A percentile compares a stretch with the other conserved stretches of the same genome.
Evolutionary conservation across 2,797 vertebrate genomes (phyloP).

Genomic region (Mus minutoides): DNA sequence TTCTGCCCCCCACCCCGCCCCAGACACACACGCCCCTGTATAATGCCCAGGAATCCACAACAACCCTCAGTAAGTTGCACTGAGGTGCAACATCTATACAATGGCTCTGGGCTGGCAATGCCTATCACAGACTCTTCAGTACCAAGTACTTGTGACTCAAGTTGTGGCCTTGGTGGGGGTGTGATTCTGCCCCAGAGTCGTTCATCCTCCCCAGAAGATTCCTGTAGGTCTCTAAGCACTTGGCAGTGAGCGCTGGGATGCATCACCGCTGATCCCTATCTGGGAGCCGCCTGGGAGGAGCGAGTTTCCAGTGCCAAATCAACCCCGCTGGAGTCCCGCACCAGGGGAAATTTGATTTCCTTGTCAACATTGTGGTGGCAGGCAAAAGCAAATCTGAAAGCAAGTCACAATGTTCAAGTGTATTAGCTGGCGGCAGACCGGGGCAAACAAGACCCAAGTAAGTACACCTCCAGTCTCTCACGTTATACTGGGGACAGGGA

Average conservation of each 20-base stretch:
- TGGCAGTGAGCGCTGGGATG: constrained; percentile 29
- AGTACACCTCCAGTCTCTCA: constrained; percentile 22
- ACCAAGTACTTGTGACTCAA: constrained; percentile 62
- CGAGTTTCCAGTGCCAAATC: constrained; percentile 69
- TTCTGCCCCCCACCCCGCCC: background rate
- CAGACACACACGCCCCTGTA: background rate
- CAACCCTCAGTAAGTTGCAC: background rate
- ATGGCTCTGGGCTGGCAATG: background rate
- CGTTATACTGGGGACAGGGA: background rate
- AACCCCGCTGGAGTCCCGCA: background rate
- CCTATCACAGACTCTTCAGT: constrained; percentile 56
- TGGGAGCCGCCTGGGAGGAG: background rate
- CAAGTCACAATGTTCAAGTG: constrained; percentile 90
- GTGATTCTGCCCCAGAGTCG: constrained; percentile 59
- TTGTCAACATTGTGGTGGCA: constrained; percentile 51
- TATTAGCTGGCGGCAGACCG: constrained; percentile 90
- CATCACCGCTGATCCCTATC: constrained; percentile 48
- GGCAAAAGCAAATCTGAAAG: constrained; percentile 64
- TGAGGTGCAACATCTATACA: background rate
- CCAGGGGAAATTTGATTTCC: background rate
- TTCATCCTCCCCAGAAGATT: constrained; percentile 54
- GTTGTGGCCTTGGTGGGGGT: constrained; percentile 67
- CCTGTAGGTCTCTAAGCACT: constrained; percentile 21
- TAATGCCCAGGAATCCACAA: background rate
- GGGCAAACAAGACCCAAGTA: constrained; percentile 87